Conservation (phyloP, 2,113 vertebrate species). For the Elephantulus edwardii region DNA sequence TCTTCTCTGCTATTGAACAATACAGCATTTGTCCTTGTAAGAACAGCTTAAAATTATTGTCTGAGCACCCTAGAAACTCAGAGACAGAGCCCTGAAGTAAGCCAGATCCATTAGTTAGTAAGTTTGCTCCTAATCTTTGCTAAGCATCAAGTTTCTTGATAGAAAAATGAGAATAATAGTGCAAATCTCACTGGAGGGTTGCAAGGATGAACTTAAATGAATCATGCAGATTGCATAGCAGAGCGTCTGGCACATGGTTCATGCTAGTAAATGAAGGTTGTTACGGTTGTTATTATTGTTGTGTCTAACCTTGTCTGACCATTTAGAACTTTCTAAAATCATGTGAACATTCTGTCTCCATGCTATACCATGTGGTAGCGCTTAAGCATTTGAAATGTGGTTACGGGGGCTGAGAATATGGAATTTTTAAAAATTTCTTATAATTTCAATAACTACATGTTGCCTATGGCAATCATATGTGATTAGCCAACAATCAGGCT, state of each 20-base stretch:
- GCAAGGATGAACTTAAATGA: background rate
- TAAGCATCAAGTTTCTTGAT: background rate
- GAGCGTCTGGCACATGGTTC: background rate
- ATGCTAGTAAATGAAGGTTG: background rate
- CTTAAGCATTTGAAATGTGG: background rate
- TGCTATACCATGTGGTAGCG: background rate
- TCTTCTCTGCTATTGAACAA: background rate
- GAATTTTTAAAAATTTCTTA: background rate
- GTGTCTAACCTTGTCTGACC: background rate
- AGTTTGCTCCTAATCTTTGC: background rate
- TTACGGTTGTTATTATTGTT: background rate
- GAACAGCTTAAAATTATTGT: background rate
- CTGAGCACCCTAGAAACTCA: background rate
- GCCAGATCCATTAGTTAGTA: background rate
- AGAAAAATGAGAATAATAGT: background rate
- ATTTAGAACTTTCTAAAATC: background rate
- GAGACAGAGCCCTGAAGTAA: background rate
- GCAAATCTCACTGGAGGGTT: background rate
- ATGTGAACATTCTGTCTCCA: background rate
- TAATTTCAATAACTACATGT: background rate
- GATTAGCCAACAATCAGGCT: background rate
- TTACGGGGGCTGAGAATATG: background rate
- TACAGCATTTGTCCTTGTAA: background rate
- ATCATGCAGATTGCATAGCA: background rate
- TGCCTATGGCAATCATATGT: background rate